Conservation (phyloP, 2,113 vertebrate species). For the Trichechus manatus region DNA sequence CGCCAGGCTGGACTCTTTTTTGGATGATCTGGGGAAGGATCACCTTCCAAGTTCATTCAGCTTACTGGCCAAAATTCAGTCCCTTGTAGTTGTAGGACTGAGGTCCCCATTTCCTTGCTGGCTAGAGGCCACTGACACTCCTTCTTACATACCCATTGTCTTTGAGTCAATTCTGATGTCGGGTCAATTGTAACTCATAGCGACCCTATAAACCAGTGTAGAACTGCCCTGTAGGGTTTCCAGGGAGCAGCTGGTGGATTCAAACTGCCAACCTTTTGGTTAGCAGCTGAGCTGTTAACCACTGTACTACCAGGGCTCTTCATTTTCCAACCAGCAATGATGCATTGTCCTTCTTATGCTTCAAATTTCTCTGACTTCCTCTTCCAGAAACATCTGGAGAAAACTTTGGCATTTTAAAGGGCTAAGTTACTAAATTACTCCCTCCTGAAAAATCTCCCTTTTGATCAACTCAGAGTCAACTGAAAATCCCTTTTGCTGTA, state of each 20-base stretch:
- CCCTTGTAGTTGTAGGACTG: not conserved
- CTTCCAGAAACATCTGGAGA: not conserved
- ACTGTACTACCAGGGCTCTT: not conserved
- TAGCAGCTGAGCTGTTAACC: too few species aligned
- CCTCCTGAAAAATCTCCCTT: not conserved
- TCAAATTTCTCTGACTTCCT: not conserved
- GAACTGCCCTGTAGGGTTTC: too few species aligned
- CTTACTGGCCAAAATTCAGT: not conserved
- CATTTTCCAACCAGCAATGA: not conserved
- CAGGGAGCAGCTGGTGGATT: too few species aligned
- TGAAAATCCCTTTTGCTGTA: constrained; percentile 10
- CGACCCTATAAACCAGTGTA: too few species aligned
- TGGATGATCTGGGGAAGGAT: not conserved
- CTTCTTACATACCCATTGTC: not conserved
- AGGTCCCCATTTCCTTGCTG: not conserved
- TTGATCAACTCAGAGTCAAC: not conserved
- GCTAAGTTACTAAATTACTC: not conserved
- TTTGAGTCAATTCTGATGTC: too few species aligned
- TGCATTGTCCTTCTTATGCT: not conserved
- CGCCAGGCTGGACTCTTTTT: not conserved
- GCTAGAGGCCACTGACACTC: not conserved
- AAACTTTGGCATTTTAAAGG: not conserved
- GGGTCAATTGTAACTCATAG: too few species aligned
- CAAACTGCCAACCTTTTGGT: too few species aligned
- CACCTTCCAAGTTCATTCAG: not conserved